Percentiles rank a stretch among this genome's conserved stretches.
phyloP scores from a whole-genome alignment of 2,113 vertebrate species.

The Psophia crepitans region DNA sequence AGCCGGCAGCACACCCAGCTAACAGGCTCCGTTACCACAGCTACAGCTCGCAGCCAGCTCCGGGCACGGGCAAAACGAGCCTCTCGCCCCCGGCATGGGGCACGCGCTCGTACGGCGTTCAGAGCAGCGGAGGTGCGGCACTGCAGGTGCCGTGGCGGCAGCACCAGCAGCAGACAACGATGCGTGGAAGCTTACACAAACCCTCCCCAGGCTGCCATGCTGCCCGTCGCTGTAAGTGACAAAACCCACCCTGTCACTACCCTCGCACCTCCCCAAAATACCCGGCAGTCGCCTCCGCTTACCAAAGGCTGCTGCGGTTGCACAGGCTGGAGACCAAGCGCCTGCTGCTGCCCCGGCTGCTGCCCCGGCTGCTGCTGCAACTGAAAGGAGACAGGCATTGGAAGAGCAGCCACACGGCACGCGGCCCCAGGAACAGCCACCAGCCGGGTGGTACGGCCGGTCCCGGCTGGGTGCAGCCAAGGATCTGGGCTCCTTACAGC shows the following conservation, averaged over 20 bases:
- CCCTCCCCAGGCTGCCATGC: background rate
- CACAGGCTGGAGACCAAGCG: slow-evolving; percentile 68
- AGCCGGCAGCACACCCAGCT: background rate
- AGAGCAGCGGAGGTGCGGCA: background rate
- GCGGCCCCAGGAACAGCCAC: fast-evolving
- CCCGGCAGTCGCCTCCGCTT: background rate
- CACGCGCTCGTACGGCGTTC: fast-evolving
- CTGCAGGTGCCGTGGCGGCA: background rate
- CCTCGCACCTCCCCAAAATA: background rate
- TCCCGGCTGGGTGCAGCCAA: background rate
- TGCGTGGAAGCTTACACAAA: too few relatives aligned
- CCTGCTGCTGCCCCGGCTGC: slow-evolving; percentile 47
- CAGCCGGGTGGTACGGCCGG: background rate
- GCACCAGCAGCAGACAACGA: background rate
- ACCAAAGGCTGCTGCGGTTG: slow-evolving; percentile 77
- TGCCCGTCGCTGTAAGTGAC: background rate
- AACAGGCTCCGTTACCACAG: background rate
- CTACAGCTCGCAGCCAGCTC: background rate
- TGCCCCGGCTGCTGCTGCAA: slow-evolving; percentile 37
- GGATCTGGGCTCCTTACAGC: background rate
- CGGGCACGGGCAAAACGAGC: fast-evolving
- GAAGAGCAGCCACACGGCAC: background rate
- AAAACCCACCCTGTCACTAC: background rate
- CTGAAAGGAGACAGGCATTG: background rate
- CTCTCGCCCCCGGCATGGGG: fast-evolving